These are phyloP conservation scores for Dynastes grantii DNA, from an alignment of 2,888 invertebrate genomes.

Conservation along the genomic window DNA sequence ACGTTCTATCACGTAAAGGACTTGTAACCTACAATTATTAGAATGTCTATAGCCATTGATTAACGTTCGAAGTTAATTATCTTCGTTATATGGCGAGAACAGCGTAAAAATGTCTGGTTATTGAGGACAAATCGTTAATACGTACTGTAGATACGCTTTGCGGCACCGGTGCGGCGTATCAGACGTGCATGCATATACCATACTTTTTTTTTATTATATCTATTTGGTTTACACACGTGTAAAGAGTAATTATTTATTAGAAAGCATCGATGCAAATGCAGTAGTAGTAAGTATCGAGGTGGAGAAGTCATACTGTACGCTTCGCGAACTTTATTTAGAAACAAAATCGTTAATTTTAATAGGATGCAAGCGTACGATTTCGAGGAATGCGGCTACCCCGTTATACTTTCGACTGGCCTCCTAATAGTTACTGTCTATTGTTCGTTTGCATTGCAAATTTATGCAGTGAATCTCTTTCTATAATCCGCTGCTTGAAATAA, in stretches of 20 bases:
- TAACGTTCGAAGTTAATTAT: constrained; percentile 13
- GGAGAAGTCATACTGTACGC: not conserved
- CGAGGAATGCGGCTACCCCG: constrained; percentile 17
- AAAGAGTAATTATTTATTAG: not conserved
- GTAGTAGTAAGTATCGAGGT: not conserved
- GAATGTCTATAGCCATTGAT: constrained; percentile 1
- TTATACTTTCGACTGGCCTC: constrained; percentile 3
- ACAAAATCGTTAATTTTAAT: constrained; percentile 22
- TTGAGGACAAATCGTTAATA: constrained; percentile 1
- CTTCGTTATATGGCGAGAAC: not conserved
- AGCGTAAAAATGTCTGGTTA: not conserved
- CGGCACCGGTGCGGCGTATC: not conserved
- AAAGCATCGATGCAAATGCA: not conserved
- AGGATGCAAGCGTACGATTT: constrained; percentile 16
- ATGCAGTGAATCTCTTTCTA: not conserved
- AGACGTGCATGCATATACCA: not conserved
- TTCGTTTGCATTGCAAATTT: not conserved
- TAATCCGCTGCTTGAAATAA: too few species aligned
- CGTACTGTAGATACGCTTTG: not conserved
- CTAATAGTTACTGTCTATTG: not conserved
- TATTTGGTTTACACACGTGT: not conserved
- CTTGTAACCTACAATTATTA: not conserved
- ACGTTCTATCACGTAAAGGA: too few species aligned
- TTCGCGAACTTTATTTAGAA: constrained; percentile 19
- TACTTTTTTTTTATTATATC: not conserved